These are phyloP conservation scores for Pipistrellus pipistrellus DNA, from an alignment of 2,797 vertebrate genomes.

Conservation along the genomic window DNA sequence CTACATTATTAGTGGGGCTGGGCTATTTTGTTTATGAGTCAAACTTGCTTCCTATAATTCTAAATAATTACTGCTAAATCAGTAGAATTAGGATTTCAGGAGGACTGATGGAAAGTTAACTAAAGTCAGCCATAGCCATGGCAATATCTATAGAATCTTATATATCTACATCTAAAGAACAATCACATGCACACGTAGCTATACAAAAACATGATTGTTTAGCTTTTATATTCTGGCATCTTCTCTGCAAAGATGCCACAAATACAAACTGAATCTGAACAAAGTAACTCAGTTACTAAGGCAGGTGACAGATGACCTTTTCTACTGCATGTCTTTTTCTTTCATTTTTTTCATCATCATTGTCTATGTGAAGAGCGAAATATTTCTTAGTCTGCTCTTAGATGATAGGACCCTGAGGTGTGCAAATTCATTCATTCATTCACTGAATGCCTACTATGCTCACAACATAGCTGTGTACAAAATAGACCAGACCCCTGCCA, in stretches of 20 bases:
- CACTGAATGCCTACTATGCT: neutral
- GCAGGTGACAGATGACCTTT: neutral
- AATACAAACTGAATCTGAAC: constrained; percentile 46
- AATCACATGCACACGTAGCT: neutral
- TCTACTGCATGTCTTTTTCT: neutral
- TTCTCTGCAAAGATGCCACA: constrained; percentile 47
- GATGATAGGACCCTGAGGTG: neutral
- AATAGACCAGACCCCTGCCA: neutral
- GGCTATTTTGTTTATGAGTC: constrained; percentile 67
- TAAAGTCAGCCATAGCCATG: neutral
- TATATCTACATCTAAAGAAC: neutral
- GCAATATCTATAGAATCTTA: neutral
- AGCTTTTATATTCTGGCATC: neutral
- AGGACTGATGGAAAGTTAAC: neutral
- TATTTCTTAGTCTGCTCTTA: constrained; percentile 31
- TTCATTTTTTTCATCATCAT: neutral
- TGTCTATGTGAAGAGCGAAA: neutral
- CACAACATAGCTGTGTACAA: neutral
- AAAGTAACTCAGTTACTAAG: constrained; percentile 5
- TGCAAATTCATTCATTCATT: neutral
- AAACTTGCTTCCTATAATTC: constrained; percentile 35
- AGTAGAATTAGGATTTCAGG: constrained; percentile 47
- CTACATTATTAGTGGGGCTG: constrained; percentile 33
- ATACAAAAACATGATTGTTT: neutral
- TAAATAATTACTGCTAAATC: constrained; percentile 62